These are phyloP conservation scores for Phaenicophaeus curvirostris DNA, from an alignment of 2,797 vertebrate species.

Conservation along the genomic window DNA sequence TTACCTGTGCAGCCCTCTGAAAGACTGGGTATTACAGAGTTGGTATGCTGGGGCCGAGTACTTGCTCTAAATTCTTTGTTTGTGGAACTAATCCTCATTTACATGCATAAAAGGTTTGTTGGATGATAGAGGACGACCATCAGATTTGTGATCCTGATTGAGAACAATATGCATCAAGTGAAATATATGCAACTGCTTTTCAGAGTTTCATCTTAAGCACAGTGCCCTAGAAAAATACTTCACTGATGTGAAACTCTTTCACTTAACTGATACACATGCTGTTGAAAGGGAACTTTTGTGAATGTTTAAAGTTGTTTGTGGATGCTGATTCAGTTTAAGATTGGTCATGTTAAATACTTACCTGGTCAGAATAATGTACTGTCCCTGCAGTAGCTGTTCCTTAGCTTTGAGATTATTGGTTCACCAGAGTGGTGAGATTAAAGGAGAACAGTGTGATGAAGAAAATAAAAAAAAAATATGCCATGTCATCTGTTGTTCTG, in stretches of 20 bases:
- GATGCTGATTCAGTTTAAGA: not conserved
- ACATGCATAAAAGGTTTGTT: not conserved
- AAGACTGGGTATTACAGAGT: not conserved
- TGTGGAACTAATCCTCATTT: not conserved
- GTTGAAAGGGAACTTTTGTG: not conserved
- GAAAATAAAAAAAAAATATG: not conserved
- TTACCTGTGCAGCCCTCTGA: not conserved
- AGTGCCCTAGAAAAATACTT: not conserved
- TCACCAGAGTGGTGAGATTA: not conserved
- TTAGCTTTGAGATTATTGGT: not conserved
- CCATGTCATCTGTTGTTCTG: not conserved
- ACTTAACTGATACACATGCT: not conserved
- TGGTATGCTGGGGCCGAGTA: too few relatives aligned
- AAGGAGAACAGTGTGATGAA: not conserved
- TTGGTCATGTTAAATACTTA: not conserved
- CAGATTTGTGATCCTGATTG: not conserved
- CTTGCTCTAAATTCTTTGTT: not conserved
- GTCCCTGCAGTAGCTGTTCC: not conserved
- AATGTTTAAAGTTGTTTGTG: not conserved
- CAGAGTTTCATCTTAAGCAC: not conserved
- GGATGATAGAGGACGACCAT: not conserved
- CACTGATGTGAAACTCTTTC: not conserved
- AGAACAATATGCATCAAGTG: not conserved
- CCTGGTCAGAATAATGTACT: not conserved
- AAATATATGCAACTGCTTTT: not conserved